Percentiles rank a stretch among this genome's conserved stretches.
phyloP scores from a whole-genome alignment of 1,140 invertebrate genomes.

The Nephila pilipes region DNA sequence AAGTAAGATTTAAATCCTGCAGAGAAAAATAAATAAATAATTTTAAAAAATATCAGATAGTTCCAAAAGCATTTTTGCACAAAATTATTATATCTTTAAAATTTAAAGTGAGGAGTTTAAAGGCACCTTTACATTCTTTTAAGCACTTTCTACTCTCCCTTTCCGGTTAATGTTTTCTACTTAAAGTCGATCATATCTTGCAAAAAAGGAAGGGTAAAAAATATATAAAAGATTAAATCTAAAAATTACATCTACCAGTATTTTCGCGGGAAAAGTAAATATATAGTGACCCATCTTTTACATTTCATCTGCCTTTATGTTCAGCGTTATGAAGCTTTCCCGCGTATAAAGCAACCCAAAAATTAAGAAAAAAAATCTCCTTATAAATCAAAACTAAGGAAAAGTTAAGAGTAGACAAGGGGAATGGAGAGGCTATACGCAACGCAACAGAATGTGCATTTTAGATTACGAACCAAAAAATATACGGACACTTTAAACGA shows the following conservation, averaged over 20 bases:
- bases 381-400: not conserved
- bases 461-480: constrained; percentile 57
- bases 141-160: no score
- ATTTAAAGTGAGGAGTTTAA: no score
- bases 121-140: no score
- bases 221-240: not conserved
- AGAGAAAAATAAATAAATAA: no score
- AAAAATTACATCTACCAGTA: not conserved
- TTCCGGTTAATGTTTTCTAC: no score
- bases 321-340: not conserved
- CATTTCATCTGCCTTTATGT: not conserved
- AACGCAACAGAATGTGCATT: constrained; percentile 16
- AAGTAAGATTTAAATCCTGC: no score
- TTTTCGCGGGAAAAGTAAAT: not conserved
- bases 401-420: not conserved
- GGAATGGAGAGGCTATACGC: not conserved
- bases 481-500: constrained; percentile 4
- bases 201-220: no score
- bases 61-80: no score
- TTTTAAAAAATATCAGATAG: no score
- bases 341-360: not conserved
- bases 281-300: not conserved
- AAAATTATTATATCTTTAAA: no score
- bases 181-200: no score
- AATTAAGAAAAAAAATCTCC: not conserved